Conservation (phyloP, 2,888 invertebrate genomes). For the Cataglyphis altisquamis region DNA sequence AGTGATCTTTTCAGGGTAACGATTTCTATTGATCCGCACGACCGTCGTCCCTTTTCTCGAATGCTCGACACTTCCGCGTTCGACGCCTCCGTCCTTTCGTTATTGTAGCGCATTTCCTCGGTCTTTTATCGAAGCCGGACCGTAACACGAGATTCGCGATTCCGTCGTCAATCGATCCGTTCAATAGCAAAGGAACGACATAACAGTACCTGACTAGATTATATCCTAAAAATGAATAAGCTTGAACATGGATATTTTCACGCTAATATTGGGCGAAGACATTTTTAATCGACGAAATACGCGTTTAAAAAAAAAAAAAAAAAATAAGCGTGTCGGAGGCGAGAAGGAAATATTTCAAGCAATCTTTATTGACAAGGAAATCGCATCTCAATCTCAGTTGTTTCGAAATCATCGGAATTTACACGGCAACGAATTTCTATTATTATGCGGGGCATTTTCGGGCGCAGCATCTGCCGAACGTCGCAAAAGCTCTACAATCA, state of each 20-base stretch:
- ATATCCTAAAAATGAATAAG: conserved; percentile 23
- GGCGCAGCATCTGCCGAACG: conserved; percentile 76
- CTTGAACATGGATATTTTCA: conserved; percentile 30
- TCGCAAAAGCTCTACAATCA: conserved; percentile 74
- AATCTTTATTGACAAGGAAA: conserved; percentile 43
- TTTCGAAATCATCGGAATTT: conserved; percentile 53
- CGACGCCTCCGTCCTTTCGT: conserved; percentile 69
- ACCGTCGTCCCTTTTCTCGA: conserved; percentile 68
- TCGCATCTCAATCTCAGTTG: conserved; percentile 43
- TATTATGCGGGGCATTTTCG: conserved; percentile 69
- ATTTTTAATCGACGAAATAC: conserved; percentile 26
- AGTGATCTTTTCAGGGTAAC: conserved; percentile 53
- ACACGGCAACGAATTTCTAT: conserved; percentile 76
- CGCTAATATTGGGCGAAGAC: conserved; percentile 1
- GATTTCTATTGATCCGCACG: conserved; percentile 49
- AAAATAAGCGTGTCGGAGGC: conserved; percentile 49
- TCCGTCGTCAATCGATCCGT: conserved; percentile 63
- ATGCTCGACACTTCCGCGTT: conserved; percentile 77
- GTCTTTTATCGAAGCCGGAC: conserved; percentile 55
- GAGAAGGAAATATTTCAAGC: not conserved
- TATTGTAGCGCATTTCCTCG: conserved; percentile 79
- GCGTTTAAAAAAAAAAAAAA: not conserved
- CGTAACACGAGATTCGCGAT: conserved; percentile 63
- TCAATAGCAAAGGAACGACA: conserved; percentile 23
- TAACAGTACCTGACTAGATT: conserved; percentile 66